Evolutionary conservation across 2,113 vertebrate genomes (phyloP).

Genomic region (Nematolebias whitei): DNA sequence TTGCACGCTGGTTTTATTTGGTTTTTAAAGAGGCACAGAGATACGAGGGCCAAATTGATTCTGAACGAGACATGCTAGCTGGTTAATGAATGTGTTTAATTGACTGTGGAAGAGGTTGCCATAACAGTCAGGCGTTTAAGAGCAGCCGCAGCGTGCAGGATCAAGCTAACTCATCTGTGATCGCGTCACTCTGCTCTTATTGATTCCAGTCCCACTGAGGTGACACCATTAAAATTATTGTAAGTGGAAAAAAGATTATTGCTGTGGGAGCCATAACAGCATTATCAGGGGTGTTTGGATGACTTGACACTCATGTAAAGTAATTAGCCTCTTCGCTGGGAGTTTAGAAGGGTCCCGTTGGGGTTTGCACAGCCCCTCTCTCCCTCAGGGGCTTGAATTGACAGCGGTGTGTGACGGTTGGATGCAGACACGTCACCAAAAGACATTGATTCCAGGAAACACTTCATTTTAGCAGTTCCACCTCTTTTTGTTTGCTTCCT

Average conservation of each 20-base stretch:
- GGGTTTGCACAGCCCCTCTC: conserved; percentile 12
- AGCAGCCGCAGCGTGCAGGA: conserved; percentile 49
- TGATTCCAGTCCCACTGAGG: conserved; percentile 63
- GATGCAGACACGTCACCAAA: conserved; percentile 28
- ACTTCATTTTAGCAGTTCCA: not conserved
- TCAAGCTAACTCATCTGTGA: conserved; percentile 33
- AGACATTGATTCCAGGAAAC: not conserved
- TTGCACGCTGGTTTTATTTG: conserved; percentile 66
- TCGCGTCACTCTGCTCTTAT: conserved; percentile 62
- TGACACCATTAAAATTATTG: conserved; percentile 52
- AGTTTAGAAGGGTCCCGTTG: conserved; percentile 34
- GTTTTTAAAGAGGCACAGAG: conserved; percentile 58
- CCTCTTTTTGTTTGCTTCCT: not conserved
- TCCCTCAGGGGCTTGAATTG: conserved; percentile 29
- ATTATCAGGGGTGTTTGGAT: conserved; percentile 38
- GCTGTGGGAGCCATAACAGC: conserved; percentile 47
- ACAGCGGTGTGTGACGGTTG: conserved; percentile 20
- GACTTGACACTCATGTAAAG: conserved; percentile 64
- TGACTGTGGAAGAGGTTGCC: conserved; percentile 73
- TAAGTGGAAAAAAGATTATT: conserved; percentile 55
- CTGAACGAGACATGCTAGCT: conserved; percentile 70
- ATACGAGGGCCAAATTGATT: conserved; percentile 75
- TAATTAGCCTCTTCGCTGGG: conserved; percentile 53
- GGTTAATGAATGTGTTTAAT: conserved; percentile 80
- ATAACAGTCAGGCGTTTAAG: conserved; percentile 52